Percentiles rank a stretch among this genome's conserved stretches.
These are phyloP conservation scores for Caiman crocodilus DNA, from an alignment of 2,797 vertebrate species.

Conservation along the genomic window DNA sequence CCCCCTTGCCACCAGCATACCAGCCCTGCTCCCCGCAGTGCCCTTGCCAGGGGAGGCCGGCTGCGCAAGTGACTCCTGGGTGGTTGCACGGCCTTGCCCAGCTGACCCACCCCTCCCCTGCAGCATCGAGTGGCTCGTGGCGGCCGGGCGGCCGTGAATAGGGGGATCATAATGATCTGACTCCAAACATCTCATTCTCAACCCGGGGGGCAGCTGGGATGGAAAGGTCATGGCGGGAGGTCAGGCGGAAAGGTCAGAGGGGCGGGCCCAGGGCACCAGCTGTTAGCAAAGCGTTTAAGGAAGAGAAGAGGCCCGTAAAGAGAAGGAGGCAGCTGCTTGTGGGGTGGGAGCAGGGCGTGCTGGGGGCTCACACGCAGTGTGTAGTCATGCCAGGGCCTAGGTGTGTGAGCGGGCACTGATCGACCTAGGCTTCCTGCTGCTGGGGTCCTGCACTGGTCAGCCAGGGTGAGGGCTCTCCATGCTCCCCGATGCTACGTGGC, in stretches of 20 bases:
- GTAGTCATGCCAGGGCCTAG: background rate
- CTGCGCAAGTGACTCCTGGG: background rate
- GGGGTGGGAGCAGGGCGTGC: background rate
- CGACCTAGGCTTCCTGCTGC: background rate
- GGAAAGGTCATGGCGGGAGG: slow-evolving; percentile 9
- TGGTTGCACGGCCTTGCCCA: no score
- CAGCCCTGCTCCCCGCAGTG: background rate
- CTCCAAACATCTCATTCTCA: slow-evolving; percentile 1
- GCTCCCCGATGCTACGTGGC: background rate
- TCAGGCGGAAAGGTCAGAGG: slow-evolving; percentile 41
- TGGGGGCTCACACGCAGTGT: background rate
- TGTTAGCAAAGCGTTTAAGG: background rate
- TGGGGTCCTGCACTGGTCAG: background rate
- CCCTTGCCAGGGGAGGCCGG: background rate
- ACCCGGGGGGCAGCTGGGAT: background rate
- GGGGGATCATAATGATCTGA: background rate
- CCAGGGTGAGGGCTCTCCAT: no score
- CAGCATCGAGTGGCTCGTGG: background rate
- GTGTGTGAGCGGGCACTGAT: background rate
- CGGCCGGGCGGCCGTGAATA: background rate
- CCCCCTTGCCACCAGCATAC: no score
- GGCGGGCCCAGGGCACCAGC: background rate
- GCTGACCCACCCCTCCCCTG: background rate
- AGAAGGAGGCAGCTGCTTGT: background rate
- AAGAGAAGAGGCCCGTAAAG: background rate